A percentile compares a stretch with the other conserved stretches of the same genome.
Conservation (phyloP, 2,888 invertebrate genomes). For the Spatulosminthurus flaviceps region DNA sequence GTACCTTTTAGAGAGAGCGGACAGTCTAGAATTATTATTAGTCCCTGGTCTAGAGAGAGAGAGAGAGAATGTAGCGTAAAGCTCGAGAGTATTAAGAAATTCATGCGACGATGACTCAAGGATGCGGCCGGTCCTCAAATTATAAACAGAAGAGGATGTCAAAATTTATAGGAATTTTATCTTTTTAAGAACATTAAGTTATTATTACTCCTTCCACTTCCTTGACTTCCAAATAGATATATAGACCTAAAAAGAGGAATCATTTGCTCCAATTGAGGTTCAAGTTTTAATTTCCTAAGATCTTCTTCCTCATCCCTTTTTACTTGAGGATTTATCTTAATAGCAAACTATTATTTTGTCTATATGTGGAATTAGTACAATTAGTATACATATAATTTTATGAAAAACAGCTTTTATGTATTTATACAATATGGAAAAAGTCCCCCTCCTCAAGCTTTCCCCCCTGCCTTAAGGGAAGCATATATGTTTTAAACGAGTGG, state of each 20-base stretch:
- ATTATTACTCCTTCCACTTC: background rate
- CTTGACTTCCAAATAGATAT: background rate
- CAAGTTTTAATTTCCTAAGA: background rate
- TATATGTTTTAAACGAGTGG: no score
- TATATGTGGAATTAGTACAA: no score
- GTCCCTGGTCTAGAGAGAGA: no score
- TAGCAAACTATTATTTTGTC: no score
- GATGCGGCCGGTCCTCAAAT: background rate
- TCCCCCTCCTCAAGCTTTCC: no score
- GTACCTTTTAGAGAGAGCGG: no score
- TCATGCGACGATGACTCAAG: constrained; percentile 3
- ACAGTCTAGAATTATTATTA: no score
- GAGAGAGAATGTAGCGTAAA: no score
- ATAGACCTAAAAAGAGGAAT: background rate
- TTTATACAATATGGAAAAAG: no score
- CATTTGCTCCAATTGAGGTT: background rate
- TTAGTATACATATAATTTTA: no score
- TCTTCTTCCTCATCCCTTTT: background rate
- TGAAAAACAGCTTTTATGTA: no score
- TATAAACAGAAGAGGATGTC: background rate
- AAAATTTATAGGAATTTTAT: background rate
- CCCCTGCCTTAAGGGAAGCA: no score
- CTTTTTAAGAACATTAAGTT: constrained; percentile 4
- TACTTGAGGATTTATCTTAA: background rate
- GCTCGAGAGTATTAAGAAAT: constrained; percentile 2